Percentiles rank a stretch among this genome's conserved stretches.
phyloP scores from a whole-genome alignment of 1,140 invertebrate species.

The Sarcophaga peregrina region DNA sequence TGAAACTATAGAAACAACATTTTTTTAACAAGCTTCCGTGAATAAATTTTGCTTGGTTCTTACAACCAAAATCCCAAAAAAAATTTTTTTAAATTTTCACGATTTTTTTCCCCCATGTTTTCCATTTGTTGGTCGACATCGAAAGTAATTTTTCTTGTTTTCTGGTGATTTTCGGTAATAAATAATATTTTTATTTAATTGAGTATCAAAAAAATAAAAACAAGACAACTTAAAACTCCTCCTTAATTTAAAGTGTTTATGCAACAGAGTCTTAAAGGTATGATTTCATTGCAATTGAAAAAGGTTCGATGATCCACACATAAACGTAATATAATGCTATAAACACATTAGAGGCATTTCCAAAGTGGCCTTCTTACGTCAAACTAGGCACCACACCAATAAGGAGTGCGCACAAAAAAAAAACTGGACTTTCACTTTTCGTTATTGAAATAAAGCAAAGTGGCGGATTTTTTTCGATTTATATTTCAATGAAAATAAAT shows the following conservation, averaged over 20 bases:
- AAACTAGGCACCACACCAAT: too few relatives aligned
- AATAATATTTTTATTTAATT: conserved; percentile 8
- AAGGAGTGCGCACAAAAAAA: too few relatives aligned
- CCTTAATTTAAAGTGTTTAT: background rate
- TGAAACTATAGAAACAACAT: too few relatives aligned
- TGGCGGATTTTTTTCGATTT: too few relatives aligned
- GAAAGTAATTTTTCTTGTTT: background rate
- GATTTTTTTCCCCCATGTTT: background rate
- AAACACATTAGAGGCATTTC: too few relatives aligned
- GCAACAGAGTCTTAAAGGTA: background rate
- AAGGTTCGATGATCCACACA: background rate
- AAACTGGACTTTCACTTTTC: too few relatives aligned
- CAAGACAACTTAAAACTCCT: background rate
- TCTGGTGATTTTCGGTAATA: background rate
- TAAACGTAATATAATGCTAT: too few relatives aligned
- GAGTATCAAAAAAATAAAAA: background rate
- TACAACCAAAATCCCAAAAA: background rate
- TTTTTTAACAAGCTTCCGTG: background rate
- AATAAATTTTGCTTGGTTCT: background rate
- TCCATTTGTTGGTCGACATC: background rate
- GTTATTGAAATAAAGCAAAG: too few relatives aligned
- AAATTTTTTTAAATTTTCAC: too few relatives aligned
- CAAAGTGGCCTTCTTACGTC: too few relatives aligned
- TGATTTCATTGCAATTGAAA: background rate
- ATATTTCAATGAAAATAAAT: too few relatives aligned